Percentiles rank a stretch among this genome's conserved stretches.
phyloP scores from a whole-genome alignment of 2,113 vertebrate genomes.

The Aphyosemion australe region DNA sequence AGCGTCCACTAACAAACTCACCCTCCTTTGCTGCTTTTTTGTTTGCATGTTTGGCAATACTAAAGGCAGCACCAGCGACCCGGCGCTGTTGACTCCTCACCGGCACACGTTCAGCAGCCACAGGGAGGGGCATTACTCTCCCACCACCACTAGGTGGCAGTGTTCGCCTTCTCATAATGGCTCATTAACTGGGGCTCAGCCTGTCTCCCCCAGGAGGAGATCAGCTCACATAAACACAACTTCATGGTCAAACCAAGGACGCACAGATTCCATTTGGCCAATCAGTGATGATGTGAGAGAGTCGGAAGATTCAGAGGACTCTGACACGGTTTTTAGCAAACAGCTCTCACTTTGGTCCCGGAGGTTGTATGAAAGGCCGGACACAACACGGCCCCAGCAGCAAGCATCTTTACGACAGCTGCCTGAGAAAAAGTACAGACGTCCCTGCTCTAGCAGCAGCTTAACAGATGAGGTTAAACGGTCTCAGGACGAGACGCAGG shows the following conservation, averaged over 20 bases:
- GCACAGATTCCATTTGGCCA: slow-evolving; percentile 41
- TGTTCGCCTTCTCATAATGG: slow-evolving; percentile 43
- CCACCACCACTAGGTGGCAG: slow-evolving; percentile 53
- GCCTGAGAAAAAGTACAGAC: slow-evolving; percentile 30
- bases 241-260: slow-evolving; percentile 61
- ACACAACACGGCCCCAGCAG: slow-evolving; percentile 23
- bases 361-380: slow-evolving; percentile 45
- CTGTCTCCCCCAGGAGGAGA: slow-evolving; percentile 22
- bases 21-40: slow-evolving; percentile 68
- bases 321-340: slow-evolving; percentile 54
- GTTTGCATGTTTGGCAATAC: slow-evolving; percentile 78
- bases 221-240: slow-evolving; percentile 40
- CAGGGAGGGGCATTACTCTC: slow-evolving; percentile 25
- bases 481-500: slow-evolving; percentile 26
- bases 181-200: slow-evolving; percentile 22
- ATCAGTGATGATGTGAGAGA: slow-evolving; percentile 51
- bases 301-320: slow-evolving; percentile 66
- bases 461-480: slow-evolving; percentile 29
- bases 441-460: slow-evolving; percentile 39
- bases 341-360: slow-evolving; percentile 41
- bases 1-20: slow-evolving; percentile 51
- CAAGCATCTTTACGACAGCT: slow-evolving; percentile 22
- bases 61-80: slow-evolving; percentile 68
- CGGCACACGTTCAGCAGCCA: slow-evolving; percentile 34
- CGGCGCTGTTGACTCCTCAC: slow-evolving; percentile 38